Evolutionary conservation across 2,113 vertebrate species (phyloP), one percentile per base, ranked within the genome.

Genomic region (Strigops habroptila): DNA sequence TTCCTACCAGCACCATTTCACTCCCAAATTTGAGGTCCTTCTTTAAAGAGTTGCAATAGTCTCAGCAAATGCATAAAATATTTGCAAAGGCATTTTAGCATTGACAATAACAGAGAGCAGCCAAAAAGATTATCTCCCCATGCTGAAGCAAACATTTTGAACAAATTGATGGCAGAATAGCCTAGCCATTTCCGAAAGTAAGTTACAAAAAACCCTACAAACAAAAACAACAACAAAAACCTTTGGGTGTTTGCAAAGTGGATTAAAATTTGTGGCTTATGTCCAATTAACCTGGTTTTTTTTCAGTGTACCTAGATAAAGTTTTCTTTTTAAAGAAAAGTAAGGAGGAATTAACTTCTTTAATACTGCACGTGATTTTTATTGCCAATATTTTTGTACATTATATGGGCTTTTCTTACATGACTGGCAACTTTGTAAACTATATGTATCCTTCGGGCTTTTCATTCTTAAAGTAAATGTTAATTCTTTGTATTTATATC

Each of bases 221-320:
- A 8, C 0, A 3, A 4, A 37, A 52, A 17, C 27, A 37, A 55
- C 35, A 55, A 12, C 4, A 18, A 51, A 76, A 52, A 30, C 10
- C 1, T 41, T 4, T 0, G 4, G 0, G 4, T 62, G 9, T 84
- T 82, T 76, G 39, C 5, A 31, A 64, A 71, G 48, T 48, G 30
- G 65, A 60, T 5, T 43, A 48, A 68, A 87, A 95, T 76, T 48
- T 2, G 14, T 41, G 14, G 30, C 5, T 75, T 82, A 9, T 33
- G 60, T 78, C 19, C 30, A 53, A 6, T 46, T 86, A 67, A 65
- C 7, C 4, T 75, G 4, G 16, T 10, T 21, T 46, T 65, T 63
- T 30, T 57, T 35, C 18, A 64, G 17, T 37, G 8, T 39, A 59
- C 5, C 30, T 51, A 46, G 13, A 7, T 21, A 73, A 67, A 27